Percentiles rank a stretch among this genome's conserved stretches.
These are phyloP conservation scores for Temnothorax curvispinosus DNA, from an alignment of 1,140 invertebrate genomes.

Conservation along the genomic window DNA sequence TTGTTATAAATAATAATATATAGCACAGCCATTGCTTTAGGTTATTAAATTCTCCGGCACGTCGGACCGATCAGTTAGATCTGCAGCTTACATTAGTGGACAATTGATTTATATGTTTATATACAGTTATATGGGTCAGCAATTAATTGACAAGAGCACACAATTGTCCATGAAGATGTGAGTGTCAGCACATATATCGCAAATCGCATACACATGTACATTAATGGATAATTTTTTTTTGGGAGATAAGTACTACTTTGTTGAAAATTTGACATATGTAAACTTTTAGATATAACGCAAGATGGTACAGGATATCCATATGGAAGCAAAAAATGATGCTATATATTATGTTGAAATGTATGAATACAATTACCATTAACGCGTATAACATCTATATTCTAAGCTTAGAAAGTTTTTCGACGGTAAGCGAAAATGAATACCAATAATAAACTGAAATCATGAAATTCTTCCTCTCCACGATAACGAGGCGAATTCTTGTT, in stretches of 20 bases:
- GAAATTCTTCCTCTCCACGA: neutral
- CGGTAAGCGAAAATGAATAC: conserved; percentile 42
- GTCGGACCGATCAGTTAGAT: conserved; percentile 30
- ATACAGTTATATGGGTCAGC: conserved; percentile 56
- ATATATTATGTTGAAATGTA: conserved; percentile 60
- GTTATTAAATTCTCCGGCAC: conserved; percentile 4
- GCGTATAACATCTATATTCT: conserved; percentile 61
- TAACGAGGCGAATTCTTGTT: neutral
- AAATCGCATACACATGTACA: neutral
- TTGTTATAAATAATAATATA: conserved; percentile 1
- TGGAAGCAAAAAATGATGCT: conserved; percentile 59
- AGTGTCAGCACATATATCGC: neutral
- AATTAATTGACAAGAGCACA: conserved; percentile 62
- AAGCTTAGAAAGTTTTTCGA: conserved; percentile 58
- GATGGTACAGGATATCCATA: conserved; percentile 55
- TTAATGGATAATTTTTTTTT: neutral
- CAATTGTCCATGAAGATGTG: conserved; percentile 53
- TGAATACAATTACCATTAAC: conserved; percentile 45
- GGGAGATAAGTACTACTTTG: neutral
- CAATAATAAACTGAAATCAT: neutral
- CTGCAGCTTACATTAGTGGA: neutral
- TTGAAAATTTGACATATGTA: neutral
- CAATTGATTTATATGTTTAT: conserved; percentile 64
- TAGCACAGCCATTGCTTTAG: neutral
- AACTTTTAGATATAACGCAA: conserved; percentile 54